Evolutionary conservation across 2,113 vertebrate species (phyloP).

Genomic region (Probosciger aterrimus): DNA sequence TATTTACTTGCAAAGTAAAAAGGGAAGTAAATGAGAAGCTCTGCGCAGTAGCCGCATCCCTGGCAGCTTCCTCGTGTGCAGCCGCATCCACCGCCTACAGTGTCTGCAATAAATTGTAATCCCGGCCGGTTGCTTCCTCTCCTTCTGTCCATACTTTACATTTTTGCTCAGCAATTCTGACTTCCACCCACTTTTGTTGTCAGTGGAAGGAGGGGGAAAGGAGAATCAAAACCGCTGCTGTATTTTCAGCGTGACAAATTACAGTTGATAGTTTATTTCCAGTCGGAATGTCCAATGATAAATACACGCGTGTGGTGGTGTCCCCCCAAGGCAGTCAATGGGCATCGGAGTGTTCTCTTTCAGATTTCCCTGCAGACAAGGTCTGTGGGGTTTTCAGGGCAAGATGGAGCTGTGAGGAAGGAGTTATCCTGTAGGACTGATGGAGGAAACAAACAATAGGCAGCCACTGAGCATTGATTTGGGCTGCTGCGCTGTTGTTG

Average conservation of each 20-base stretch:
- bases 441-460: background rate
- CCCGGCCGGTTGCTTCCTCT: background rate
- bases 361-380: background rate
- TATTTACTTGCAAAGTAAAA: constrained; percentile 21
- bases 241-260: background rate
- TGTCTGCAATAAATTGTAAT: constrained; percentile 18
- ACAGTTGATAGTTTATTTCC: background rate
- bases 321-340: background rate
- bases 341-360: background rate
- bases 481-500: background rate
- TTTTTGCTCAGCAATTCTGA: constrained; percentile 17
- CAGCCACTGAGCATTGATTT: background rate
- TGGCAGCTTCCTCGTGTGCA: constrained; percentile 48
- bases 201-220: background rate
- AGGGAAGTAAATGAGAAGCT: constrained; percentile 32
- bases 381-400: background rate
- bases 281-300: background rate
- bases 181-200: constrained; percentile 5
- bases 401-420: background rate
- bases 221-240: background rate
- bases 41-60: constrained; percentile 43
- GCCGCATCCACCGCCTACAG: background rate
- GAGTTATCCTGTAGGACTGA: background rate
- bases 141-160: background rate
- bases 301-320: background rate